These are phyloP conservation scores for Ichneumon xanthorius DNA, from an alignment of 2,888 invertebrate species.

Conservation along the genomic window DNA sequence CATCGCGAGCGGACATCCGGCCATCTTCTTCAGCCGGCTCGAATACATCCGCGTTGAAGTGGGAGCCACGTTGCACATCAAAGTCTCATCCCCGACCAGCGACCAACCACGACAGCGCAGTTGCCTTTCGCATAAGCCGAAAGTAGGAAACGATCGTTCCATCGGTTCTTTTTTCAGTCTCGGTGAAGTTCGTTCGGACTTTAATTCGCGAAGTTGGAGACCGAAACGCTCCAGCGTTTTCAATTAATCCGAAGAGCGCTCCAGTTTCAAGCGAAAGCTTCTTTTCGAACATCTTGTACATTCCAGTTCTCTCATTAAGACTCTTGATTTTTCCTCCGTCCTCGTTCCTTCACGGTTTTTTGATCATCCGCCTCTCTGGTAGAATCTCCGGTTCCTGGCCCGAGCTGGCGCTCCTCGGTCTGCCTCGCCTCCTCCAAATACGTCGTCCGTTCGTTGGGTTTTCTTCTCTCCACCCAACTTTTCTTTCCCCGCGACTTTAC, in stretches of 20 bases:
- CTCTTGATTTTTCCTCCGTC: slow-evolving; percentile 9
- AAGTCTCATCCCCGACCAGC: too few relatives aligned
- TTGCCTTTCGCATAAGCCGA: slow-evolving; percentile 6
- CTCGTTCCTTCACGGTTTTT: slow-evolving; percentile 7
- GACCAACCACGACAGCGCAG: too few relatives aligned
- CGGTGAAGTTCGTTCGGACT: background rate
- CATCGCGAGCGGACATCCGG: slow-evolving; percentile 75
- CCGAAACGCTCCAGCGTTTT: background rate
- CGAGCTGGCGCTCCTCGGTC: background rate
- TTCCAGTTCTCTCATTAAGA: background rate
- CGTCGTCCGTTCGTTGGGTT: background rate
- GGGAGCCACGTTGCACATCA: slow-evolving; percentile 35
- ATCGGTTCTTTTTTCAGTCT: background rate
- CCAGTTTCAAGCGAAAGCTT: background rate
- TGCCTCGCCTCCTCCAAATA: background rate
- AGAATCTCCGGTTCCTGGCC: background rate
- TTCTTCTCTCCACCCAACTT: background rate
- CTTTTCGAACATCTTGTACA: slow-evolving; percentile 2
- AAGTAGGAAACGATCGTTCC: background rate
- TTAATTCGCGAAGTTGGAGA: background rate
- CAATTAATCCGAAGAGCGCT: background rate
- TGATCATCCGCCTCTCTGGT: slow-evolving; percentile 7
- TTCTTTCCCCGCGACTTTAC: slow-evolving; percentile 32
- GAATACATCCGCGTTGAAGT: slow-evolving; percentile 62
- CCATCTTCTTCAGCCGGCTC: slow-evolving; percentile 65